Evolutionary conservation across 2,888 invertebrate species (phyloP), one percentile per base, ranked within the genome.

Genomic region (Oxyscelio sp.): DNA sequence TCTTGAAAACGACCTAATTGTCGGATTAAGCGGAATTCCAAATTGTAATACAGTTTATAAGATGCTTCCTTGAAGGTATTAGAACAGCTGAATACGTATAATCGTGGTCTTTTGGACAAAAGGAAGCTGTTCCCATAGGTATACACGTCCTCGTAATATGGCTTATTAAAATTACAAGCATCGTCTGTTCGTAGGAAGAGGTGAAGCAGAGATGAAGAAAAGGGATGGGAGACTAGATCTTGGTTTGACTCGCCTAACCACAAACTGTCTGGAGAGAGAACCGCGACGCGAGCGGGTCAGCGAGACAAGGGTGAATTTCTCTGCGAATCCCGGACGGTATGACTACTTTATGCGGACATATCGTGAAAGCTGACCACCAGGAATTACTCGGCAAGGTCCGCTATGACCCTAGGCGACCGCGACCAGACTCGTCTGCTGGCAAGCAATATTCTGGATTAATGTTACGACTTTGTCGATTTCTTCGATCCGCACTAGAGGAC

Each of bases 261-360:
- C 92, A 93, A 90, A 90, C 90, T 85, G 90, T 91, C 90, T 87
- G 88, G 91, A 90, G 91, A 91, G 88, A 74, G 89, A 88, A 91
- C 91, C 90, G 85, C 89, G 95, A 92, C 90, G 93, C 90, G 85
- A 94, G 93, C 95, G 93, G 87, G 95, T 91, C 87, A 93, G 89
- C 87, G 89, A 87, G 71, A 93, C 87, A 80, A 92, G 91, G 87
- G 93, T 90, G 63, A 92, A 91, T 82, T 79, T 58, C 81, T 88
- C 85, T 88, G 86, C 85, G 85, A 88, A 90, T 90, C 86, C 71
- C 61, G 87, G 78, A 68, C 77, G 63, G 71, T 74, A 80, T 78
- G 85, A 79, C 66, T 87, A 90, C 88, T 90, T 90, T 90, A 88
- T 88, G 86, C 89, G 84, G 73, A 83, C 87, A 65, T 83, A 88